These are phyloP conservation scores for Silurus meridionalis DNA, from an alignment of 2,113 vertebrate species.

Conservation along the genomic window DNA sequence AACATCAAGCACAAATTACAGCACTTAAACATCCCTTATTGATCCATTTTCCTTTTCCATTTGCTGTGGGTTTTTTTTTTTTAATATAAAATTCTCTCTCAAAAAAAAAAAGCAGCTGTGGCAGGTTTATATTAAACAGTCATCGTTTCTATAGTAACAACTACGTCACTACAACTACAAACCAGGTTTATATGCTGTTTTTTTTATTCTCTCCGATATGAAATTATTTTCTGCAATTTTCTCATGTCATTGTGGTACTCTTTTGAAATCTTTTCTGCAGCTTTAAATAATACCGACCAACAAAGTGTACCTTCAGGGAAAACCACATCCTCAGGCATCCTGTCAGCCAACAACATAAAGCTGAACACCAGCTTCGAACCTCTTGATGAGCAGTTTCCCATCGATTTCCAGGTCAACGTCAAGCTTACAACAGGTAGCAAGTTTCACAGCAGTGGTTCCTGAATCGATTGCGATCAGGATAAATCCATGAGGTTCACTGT, in stretches of 20 bases:
- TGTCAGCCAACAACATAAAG: neutral
- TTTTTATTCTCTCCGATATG: no score
- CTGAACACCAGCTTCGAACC: rapidly evolving
- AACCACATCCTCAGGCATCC: neutral
- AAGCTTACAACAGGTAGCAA: neutral
- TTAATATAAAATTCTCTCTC: no score
- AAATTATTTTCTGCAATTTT: no score
- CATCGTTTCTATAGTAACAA: no score
- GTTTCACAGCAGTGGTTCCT: neutral
- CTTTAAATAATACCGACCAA: neutral
- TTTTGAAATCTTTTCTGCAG: neutral
- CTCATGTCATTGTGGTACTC: neutral
- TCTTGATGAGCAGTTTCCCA: neutral
- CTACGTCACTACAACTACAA: no score
- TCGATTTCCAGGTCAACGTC: neutral
- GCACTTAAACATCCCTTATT: no score
- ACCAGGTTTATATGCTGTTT: no score
- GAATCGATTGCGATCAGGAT: neutral
- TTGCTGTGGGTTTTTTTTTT: no score
- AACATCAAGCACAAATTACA: no score
- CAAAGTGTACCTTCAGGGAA: neutral
- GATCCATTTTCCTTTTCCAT: no score
- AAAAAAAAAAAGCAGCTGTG: no score
- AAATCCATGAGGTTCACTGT: neutral
- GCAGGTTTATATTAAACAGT: no score